Evolutionary conservation across 1,140 invertebrate species (phyloP), one percentile per base, ranked within the genome.

Genomic region (Orchestia grillus): DNA sequence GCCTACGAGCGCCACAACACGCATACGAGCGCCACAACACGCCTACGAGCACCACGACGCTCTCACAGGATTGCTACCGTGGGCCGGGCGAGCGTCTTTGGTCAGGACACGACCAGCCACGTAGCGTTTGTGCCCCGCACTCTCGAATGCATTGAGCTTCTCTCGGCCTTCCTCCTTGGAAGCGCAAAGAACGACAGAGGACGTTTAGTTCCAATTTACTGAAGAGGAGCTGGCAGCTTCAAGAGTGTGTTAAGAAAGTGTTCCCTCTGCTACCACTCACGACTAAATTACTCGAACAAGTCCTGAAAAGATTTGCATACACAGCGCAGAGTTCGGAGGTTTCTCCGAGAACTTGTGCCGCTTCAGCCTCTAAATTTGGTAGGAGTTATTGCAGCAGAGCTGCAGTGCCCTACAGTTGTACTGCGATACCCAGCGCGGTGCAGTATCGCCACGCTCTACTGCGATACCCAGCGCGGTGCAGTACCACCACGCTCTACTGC

Each of bases 281-380:
- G 43, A 94, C 92, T 94, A 45, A 94, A 94, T 94, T 94, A 94
- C 92, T 94, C 44, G 92, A 94, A 94, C 92, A 94, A 94, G 92
- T 94, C 92, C 92, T 94, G 92, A 94, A 94, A 45, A 94, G 92
- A 94, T 94, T 94, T 94, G 92, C 92, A 94, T 94, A 94, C 92
- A 94, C 92, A 94, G 92, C 92, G 36, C 43, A 94, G 92, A 94
- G 44, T 94, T 94, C 44, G 44, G 44, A 44, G 44, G 92, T 47
- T 94, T 94, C 92, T 94, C 40, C 44, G 36, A 8, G 44, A 94
- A 94, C 43, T 94, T 94, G 92, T 94, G 92, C 43, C 43, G 92
- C 92, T 90, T 90, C 88, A 11, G 88, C n/a, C 42, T 90, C 43
- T 90, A 90, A 90, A 90, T 90, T 90, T 90, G 88, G 43, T 36